Evolutionary conservation across 2,888 invertebrate species (phyloP), one percentile per base, ranked within the genome.

Genomic region (Cheilosia urbana): DNA sequence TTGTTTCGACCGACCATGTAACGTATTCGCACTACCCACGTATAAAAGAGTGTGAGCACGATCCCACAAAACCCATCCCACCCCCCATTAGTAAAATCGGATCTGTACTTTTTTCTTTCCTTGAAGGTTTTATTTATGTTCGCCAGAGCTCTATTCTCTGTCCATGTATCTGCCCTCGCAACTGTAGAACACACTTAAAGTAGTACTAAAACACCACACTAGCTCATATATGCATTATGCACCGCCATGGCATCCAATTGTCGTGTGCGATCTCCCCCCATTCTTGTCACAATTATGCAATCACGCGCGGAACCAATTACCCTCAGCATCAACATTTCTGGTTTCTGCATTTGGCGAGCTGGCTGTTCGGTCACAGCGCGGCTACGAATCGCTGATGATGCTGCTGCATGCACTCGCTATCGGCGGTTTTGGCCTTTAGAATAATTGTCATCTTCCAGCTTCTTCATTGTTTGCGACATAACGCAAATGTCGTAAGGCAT

Each of bases 341-440:
- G 69, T 81, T 72, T 72, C 68, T 71, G 37, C 57, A 72, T 58
- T 60, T 63, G 58, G 53, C 27, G 49, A 37, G 19, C 51, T 62
- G 30, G 21, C 65, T 51, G 60, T 72, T 34, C 80, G 80, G 65
- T 58, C 80, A 76, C 57, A 51, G 53, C 53, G 57, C 53, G 57
- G 9, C 40, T 45, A 21, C 11, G 62, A 6, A 60, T 45, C 19
- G 55, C 7, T 55, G 53, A 1, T 68, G 51, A 27, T 53, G 63
- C 17, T 65, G 51, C 19, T 77, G 30, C 63, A 77, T 40, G 24
- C 17, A 57, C 49, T 13, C 7, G 17, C 47, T 47, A 7, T 47
- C 62, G 55, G 34, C 51, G 63, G 69, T 77, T 77, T 78, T 78
- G 78, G 78, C 77, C 82, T 78, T 78, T 78, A 83, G 78, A 83